Evolutionary conservation across 2,113 vertebrate genomes (phyloP), one percentile per base, ranked within the genome.

Genomic region (Toxostoma redivivum): DNA sequence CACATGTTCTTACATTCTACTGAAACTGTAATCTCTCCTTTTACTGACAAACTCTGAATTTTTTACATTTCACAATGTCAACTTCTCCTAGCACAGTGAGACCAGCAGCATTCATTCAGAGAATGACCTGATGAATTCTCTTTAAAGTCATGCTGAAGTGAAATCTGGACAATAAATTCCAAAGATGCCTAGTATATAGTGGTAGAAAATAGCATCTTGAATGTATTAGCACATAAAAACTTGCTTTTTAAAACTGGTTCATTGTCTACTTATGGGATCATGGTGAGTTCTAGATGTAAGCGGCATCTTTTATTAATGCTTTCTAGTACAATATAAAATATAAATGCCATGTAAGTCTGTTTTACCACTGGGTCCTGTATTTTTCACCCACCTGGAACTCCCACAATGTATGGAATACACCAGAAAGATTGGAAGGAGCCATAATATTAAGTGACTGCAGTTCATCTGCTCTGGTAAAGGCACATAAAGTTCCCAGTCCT

Each of bases 121-220:
- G 54, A 86, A 90, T 87, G 79, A 92, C 74, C 90, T 66, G 67
- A 86, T 90, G 85, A 90, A 92, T 93, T 88, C 54, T 83, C 56
- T 81, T 83, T 62, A 35, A 93, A 90, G 60, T 48, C 69, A 56
- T 42, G 14, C 44, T 92, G 50, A 95, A 93, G 48, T 78, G 79
- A 86, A 62, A 74, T 40, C 60, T 88, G 92, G 82, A 90, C 94
- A 88, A 83, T 70, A 90, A 90, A 81, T 78, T 51, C 1, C 2
- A 88, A 93, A 90, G 79, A 74, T 78, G 31, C 12, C 33, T 77
- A 45, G 28, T 4, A 1, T 44, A 56, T 11, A 81, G 65, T 27
- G 33, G 57, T 33, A 93, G 81, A 70, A 96, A 95, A 93, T 56
- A 78, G 28, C 69, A 83, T 37, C 58, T 66, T 71, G 44, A 83